These are phyloP conservation scores for Cephus rjabovi DNA, from an alignment of 2,888 invertebrate species.

Conservation along the genomic window DNA sequence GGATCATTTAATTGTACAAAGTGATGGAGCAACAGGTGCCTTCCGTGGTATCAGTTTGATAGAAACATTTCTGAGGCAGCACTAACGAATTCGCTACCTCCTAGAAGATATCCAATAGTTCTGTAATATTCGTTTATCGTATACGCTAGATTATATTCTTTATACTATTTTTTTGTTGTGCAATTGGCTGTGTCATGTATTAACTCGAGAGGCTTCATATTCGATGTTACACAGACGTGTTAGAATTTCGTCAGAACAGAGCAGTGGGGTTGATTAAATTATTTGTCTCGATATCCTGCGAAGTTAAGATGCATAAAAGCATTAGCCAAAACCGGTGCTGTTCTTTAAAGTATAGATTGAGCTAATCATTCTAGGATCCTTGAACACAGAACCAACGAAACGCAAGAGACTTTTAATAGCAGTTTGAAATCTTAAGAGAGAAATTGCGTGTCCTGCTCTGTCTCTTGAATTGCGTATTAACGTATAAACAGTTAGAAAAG, in stretches of 20 bases:
- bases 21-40: background rate
- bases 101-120: background rate
- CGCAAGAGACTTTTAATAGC: background rate
- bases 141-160: background rate
- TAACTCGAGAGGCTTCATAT: background rate
- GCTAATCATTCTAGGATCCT: background rate
- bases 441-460: background rate
- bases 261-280: background rate
- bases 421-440: background rate
- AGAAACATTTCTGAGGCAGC: background rate
- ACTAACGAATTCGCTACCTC: background rate
- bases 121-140: background rate
- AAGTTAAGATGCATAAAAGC: background rate
- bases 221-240: background rate
- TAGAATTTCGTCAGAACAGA: background rate
- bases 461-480: background rate
- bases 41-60: background rate
- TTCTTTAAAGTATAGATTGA: background rate
- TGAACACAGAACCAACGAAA: background rate
- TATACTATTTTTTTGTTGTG: background rate
- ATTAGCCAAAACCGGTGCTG: constrained; percentile 10
- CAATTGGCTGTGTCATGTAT: background rate
- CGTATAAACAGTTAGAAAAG: background rate
- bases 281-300: background rate
- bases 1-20: background rate